Percentiles rank a stretch among this genome's conserved stretches.
Conservation (phyloP, 2,797 vertebrate species). For the Sebastes hubbsi region DNA sequence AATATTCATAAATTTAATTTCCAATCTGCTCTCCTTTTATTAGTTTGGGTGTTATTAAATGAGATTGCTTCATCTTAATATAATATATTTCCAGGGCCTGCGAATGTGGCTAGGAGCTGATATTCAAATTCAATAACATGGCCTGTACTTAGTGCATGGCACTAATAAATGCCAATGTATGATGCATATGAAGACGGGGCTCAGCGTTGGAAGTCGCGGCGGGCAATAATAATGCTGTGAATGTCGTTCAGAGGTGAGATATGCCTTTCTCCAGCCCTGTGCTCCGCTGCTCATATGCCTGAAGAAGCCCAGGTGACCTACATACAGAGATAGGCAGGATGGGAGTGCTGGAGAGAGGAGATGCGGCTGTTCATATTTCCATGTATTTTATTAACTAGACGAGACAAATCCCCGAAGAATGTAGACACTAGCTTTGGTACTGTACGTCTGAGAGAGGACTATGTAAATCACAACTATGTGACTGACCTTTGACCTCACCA, state of each 20-base stretch:
- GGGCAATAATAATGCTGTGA: constrained; percentile 90
- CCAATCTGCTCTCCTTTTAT: constrained; percentile 98
- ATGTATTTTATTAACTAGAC: constrained; percentile 68
- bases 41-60: constrained; percentile 99
- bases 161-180: constrained; percentile 99
- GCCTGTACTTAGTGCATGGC: constrained; percentile 96
- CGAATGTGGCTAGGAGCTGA: constrained; percentile 93
- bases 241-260: constrained; percentile 85
- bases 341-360: constrained; percentile 26
- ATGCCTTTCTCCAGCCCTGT: constrained; percentile 43
- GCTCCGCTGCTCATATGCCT: constrained; percentile 55
- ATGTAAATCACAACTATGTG: constrained; percentile 41
- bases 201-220: constrained; percentile 86
- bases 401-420: constrained; percentile 58
- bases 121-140: constrained; percentile 99
- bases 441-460: constrained; percentile 8
- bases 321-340: constrained; percentile 50
- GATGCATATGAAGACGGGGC: constrained; percentile 95
- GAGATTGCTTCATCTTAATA: constrained; percentile 99
- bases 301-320: constrained; percentile 71
- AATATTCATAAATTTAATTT: constrained; percentile 99
- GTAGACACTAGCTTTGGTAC: constrained; percentile 45
- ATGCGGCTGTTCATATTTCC: constrained; percentile 59
- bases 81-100: constrained; percentile 96
- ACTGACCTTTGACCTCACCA: constrained; percentile 47